Percentiles rank a stretch among this genome's conserved stretches.
Conservation (phyloP, 2,113 vertebrate species). For the Triplophysa rosa region DNA sequence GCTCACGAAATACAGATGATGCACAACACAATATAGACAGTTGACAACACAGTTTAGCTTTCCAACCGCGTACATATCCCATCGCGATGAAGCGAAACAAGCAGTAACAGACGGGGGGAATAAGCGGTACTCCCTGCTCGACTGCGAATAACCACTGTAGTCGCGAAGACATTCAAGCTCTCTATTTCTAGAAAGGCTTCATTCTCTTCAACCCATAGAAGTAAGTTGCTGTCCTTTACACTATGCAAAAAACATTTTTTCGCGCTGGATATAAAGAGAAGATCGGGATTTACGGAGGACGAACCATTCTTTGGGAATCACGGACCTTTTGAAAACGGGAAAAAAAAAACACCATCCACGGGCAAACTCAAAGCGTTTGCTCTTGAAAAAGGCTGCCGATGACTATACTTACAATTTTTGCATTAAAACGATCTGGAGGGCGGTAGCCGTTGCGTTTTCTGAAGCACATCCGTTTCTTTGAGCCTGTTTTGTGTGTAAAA, state of each 20-base stretch:
- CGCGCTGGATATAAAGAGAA: conserved; percentile 6
- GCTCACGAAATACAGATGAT: not conserved
- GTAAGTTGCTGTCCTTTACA: conserved; percentile 30
- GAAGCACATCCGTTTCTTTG: conserved; percentile 78
- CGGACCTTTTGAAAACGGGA: conserved; percentile 65
- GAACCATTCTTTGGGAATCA: conserved; percentile 57
- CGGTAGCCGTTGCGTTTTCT: conserved; percentile 75
- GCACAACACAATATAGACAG: conserved; percentile 8
- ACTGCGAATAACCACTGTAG: conserved; percentile 39
- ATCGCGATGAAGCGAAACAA: conserved; percentile 39
- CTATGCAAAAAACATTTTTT: conserved; percentile 8
- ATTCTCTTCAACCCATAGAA: conserved; percentile 23
- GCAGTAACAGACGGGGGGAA: conserved; percentile 33
- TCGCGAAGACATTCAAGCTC: conserved; percentile 40
- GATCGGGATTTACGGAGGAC: conserved; percentile 44
- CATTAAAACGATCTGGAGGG: conserved; percentile 75
- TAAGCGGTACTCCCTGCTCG: conserved; percentile 39
- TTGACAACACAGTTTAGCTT: conserved; percentile 12
- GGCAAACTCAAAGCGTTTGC: conserved; percentile 50
- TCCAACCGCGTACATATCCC: not conserved
- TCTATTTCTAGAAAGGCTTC: conserved; percentile 50
- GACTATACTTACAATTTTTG: conserved; percentile 76
- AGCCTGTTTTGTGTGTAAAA: conserved; percentile 50
- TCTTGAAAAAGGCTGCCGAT: conserved; percentile 26
- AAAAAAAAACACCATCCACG: conserved; percentile 62